phyloP scores from a whole-genome alignment of 2,797 vertebrate species.

The Sphaeramia orbicularis region DNA sequence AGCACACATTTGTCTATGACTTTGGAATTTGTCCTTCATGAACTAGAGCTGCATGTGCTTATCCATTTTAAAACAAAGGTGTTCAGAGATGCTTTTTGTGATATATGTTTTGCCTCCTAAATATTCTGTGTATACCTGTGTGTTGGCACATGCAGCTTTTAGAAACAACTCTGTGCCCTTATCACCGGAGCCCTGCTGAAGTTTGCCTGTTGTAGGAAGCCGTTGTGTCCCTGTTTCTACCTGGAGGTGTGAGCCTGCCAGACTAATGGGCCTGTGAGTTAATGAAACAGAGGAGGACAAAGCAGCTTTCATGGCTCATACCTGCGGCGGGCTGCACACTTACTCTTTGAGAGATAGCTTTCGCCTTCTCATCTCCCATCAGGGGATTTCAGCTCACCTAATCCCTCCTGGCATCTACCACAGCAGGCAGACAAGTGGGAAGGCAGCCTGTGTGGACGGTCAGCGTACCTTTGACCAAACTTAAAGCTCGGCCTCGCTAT shows the following conservation, averaged over 20 bases:
- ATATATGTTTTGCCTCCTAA: not conserved
- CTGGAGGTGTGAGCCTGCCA: conserved; percentile 45
- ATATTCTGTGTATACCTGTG: conserved; percentile 1
- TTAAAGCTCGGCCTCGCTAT: conserved; percentile 48
- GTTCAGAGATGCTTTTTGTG: not conserved
- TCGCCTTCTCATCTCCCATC: conserved; percentile 70
- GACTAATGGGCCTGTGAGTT: conserved; percentile 38
- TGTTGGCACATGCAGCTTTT: not conserved
- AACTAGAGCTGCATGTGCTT: not conserved
- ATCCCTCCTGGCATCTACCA: conserved; percentile 79
- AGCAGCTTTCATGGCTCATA: conserved; percentile 76
- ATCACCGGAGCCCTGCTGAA: conserved; percentile 2
- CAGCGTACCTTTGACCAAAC: conserved; percentile 66
- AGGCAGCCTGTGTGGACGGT: conserved; percentile 32
- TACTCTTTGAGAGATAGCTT: conserved; percentile 68
- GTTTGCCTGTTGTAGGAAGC: conserved; percentile 14
- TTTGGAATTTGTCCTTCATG: conserved; percentile 44
- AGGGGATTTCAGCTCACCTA: conserved; percentile 73
- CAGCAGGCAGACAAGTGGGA: conserved; percentile 35
- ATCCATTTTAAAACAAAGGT: not conserved
- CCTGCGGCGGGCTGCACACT: conserved; percentile 53
- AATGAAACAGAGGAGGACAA: conserved; percentile 70
- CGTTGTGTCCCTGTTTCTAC: conserved; percentile 13
- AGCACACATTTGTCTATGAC: conserved; percentile 24
- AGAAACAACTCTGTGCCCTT: conserved; percentile 14